Evolutionary conservation across 2,113 vertebrate genomes (phyloP), one percentile per base, ranked within the genome.

Genomic region (Oreotragus oreotragus): DNA sequence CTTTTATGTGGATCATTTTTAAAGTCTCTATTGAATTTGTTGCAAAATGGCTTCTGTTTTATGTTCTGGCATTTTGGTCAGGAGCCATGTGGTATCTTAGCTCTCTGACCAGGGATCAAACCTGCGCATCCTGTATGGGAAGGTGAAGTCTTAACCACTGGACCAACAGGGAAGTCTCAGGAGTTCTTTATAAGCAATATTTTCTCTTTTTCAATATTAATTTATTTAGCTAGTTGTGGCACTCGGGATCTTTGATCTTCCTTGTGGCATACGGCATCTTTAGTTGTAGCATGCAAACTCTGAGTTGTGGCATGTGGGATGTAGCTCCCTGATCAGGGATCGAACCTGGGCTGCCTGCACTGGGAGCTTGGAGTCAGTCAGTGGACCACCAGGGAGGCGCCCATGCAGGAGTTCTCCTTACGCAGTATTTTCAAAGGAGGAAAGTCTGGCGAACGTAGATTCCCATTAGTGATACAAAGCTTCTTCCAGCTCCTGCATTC

Each of bases 1-100:
- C 3, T 43, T 76, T 76, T 43, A 76, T 27, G 12, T 7, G 6
- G 23, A 14, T 1, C 36, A 27, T 76, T 39, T 70, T 23, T 70
- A 39, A 70, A 70, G 66, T 70, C n/a, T 70, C 21, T 39, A 39
- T 23, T 70, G n/a, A 39, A 39, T 23, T 70, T 36, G 2, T 23
- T 39, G 66, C n/a, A 39, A 39, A 70, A 39, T 12, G 36, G 19
- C 66, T 70, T 70, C n/a, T 70, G 66, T 12, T 70, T 39, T 39
- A 39, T 23, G n/a, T 39, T 70, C 66, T 70, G n/a, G n/a, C 0
- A 0, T 23, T 70, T 39, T 39, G 66, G n/a, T 70, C 0, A 0
- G 19, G 66, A 70, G n/a, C n/a, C 19, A 12, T 3, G 5, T 23
- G 10, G 21, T 21, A 70, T 70, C 66, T 39, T 23, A 39, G n/a